Percentiles rank a stretch among this genome's conserved stretches.
phyloP scores from a whole-genome alignment of 1,140 invertebrate species.

The Metaphire vulgaris region DNA sequence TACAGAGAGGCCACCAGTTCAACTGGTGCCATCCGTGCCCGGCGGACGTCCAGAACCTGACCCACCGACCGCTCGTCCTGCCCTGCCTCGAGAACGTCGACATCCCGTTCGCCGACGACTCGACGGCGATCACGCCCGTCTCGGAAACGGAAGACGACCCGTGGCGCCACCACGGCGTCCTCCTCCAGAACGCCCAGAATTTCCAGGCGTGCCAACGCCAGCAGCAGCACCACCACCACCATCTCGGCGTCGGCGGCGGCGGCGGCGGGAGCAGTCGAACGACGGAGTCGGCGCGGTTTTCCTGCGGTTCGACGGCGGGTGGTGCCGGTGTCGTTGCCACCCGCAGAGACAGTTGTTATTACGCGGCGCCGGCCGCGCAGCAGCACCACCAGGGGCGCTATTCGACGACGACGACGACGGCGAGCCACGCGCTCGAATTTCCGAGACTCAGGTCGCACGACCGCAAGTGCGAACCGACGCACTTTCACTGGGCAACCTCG shows the following conservation, averaged over 20 bases:
- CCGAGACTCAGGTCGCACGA: background rate
- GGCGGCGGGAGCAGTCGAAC: conserved; percentile 74
- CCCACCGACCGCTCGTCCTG: conserved; percentile 72
- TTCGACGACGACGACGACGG: no score
- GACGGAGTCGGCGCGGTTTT: no score
- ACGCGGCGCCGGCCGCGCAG: no score
- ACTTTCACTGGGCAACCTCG: conserved; percentile 26
- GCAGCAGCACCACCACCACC: conserved; percentile 59
- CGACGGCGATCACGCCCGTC: conserved; percentile 93
- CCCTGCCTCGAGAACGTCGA: conserved; percentile 92
- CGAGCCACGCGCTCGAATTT: background rate
- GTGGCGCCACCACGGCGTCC: no score
- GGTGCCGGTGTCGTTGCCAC: background rate
- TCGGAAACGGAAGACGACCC: conserved; percentile 71
- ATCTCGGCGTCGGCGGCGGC: conserved; percentile 51
- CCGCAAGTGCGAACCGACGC: conserved; percentile 23
- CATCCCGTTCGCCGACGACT: conserved; percentile 93
- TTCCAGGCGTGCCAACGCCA: conserved; percentile 48
- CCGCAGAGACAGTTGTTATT: background rate
- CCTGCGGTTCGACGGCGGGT: background rate
- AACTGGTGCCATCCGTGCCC: conserved; percentile 55
- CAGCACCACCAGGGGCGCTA: background rate
- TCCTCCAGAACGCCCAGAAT: conserved; percentile 32
- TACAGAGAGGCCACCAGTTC: conserved; percentile 76
- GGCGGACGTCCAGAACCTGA: background rate